phyloP scores from a whole-genome alignment of 2,888 invertebrate species.

The Drosophila differens region DNA sequence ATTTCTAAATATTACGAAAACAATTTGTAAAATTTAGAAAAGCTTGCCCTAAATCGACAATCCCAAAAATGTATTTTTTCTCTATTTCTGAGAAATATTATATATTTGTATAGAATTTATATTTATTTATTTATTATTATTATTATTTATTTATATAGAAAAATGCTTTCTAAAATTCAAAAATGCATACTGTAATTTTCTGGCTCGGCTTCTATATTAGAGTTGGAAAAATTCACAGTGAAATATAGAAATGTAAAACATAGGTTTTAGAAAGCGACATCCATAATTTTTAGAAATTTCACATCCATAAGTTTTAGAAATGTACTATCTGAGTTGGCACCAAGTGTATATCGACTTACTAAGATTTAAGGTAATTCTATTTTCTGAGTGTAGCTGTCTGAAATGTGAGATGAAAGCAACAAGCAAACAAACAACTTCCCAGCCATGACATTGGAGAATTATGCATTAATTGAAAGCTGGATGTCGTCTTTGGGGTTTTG shows the following conservation, averaged over 20 bases:
- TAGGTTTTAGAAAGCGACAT: background rate
- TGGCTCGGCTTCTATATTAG: background rate
- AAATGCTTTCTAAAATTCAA: background rate
- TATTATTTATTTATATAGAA: no score
- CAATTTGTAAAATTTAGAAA: background rate
- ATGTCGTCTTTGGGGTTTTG: slow-evolving; percentile 42
- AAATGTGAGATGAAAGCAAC: slow-evolving; percentile 62
- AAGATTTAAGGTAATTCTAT: background rate
- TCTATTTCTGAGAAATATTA: no score
- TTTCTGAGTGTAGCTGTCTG: background rate
- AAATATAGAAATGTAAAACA: background rate
- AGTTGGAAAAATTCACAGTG: background rate
- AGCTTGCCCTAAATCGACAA: background rate
- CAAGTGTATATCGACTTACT: background rate
- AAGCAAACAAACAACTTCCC: slow-evolving; percentile 48
- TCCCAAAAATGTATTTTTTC: no score
- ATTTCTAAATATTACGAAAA: background rate
- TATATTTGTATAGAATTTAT: no score
- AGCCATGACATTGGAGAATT: slow-evolving; percentile 75
- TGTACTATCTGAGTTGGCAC: background rate
- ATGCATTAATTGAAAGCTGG: slow-evolving; percentile 80
- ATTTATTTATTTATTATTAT: no score
- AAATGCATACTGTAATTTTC: background rate
- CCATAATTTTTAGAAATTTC: background rate
- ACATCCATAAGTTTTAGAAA: background rate